These are phyloP conservation scores for Schizaphis graminum DNA, from an alignment of 2,888 invertebrate species.

Conservation along the genomic window DNA sequence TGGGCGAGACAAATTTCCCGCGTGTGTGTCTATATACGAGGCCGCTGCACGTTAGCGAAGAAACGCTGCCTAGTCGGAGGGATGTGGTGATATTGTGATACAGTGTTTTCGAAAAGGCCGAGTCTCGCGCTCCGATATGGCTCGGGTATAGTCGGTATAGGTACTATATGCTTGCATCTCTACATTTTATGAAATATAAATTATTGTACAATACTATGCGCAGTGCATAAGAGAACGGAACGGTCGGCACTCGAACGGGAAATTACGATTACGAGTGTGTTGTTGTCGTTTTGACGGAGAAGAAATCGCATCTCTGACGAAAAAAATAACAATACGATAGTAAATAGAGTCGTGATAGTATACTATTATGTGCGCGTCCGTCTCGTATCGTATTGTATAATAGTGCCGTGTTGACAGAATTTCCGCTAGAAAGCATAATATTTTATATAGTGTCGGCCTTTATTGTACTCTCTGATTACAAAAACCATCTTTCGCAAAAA, in stretches of 20 bases:
- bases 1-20: constrained; percentile 9
- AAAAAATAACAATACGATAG: not conserved
- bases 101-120: too few relatives aligned
- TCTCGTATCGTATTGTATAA: too few relatives aligned
- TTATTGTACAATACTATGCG: not conserved
- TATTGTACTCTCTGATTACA: too few relatives aligned
- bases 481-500: too few relatives aligned
- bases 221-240: not conserved
- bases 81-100: too few relatives aligned
- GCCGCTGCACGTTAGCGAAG: too few relatives aligned
- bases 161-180: not conserved
- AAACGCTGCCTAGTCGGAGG: too few relatives aligned
- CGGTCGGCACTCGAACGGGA: not conserved
- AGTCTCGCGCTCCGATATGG: too few relatives aligned
- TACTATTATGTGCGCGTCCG: not conserved
- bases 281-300: not conserved
- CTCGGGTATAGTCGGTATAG: too few relatives aligned
- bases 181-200: not conserved
- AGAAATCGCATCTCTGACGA: not conserved
- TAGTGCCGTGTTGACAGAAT: too few relatives aligned
- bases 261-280: not conserved
- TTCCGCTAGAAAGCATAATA: too few relatives aligned
- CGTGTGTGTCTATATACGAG: not conserved
- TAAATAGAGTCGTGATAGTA: not conserved
- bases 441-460: too few relatives aligned